phyloP scores from a whole-genome alignment of 1,140 invertebrate species.

The Caenorhabditis inopinata region DNA sequence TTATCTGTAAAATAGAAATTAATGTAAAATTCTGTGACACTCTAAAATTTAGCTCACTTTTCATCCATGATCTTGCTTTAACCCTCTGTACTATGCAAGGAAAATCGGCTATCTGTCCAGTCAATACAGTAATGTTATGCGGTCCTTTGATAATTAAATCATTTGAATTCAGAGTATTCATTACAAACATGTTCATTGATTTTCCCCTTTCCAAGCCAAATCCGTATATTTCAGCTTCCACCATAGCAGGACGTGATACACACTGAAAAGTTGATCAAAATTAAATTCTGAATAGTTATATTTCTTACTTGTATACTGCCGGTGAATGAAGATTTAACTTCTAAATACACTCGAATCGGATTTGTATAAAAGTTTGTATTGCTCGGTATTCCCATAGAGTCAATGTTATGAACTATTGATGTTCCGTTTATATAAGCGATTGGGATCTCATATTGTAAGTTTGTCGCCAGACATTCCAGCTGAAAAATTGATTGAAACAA shows the following conservation, averaged over 20 bases:
- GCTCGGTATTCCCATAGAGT: conserved; percentile 55
- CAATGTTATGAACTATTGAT: conserved; percentile 56
- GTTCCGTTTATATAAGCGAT: conserved; percentile 60
- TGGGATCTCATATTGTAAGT: conserved; percentile 57
- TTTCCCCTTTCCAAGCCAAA: conserved; percentile 52
- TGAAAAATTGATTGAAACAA: conserved; percentile 37
- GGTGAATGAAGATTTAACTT: conserved; percentile 47
- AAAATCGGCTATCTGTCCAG: conserved; percentile 13
- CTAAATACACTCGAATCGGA: conserved; percentile 56
- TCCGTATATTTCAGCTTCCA: conserved; percentile 61
- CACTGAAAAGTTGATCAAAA: conserved; percentile 50
- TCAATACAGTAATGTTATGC: conserved; percentile 19
- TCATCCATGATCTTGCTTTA: conserved; percentile 52
- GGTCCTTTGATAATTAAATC: conserved; percentile 35
- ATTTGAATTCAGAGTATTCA: conserved; percentile 32
- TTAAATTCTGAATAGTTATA: neutral
- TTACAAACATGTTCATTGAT: conserved; percentile 59
- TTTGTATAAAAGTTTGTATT: conserved; percentile 60
- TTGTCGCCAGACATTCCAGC: conserved; percentile 53
- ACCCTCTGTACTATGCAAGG: conserved; percentile 26
- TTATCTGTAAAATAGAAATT: neutral
- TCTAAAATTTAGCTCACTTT: conserved; percentile 32
- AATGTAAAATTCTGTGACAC: neutral
- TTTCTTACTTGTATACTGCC: conserved; percentile 55
- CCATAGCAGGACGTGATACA: conserved; percentile 62